Conservation (phyloP, 1,140 invertebrate genomes). For the Drosophila dunni region DNA sequence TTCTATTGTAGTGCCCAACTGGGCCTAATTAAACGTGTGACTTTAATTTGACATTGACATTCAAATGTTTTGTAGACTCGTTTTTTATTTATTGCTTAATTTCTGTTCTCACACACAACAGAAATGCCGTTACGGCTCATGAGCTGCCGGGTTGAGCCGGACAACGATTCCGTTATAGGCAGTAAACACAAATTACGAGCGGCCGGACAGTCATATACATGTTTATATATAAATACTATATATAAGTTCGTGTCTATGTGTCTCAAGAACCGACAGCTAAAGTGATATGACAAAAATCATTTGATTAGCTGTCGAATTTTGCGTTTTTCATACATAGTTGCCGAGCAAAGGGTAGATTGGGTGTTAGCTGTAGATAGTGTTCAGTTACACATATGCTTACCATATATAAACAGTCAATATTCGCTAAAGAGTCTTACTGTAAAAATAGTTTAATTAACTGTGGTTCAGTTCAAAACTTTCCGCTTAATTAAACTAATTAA, state of each 20-base stretch:
- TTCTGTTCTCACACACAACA: conserved; percentile 40
- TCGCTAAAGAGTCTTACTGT: not conserved
- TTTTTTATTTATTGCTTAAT: conserved; percentile 47
- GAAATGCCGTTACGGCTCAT: conserved; percentile 30
- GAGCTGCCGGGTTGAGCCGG: too few species aligned
- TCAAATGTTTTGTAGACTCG: conserved; percentile 55
- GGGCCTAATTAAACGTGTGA: conserved; percentile 67
- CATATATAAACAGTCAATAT: too few species aligned
- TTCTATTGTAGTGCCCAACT: not conserved
- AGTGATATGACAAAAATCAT: conserved; percentile 2
- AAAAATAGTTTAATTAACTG: not conserved
- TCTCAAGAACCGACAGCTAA: not conserved
- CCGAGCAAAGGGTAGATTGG: too few species aligned
- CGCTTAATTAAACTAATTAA: conserved; percentile 5
- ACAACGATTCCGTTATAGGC: conserved; percentile 50
- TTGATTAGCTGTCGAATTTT: too few species aligned
- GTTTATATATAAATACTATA: not conserved
- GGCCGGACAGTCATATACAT: not conserved
- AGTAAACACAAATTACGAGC: conserved; percentile 61
- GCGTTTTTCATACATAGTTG: too few species aligned
- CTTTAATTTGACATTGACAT: conserved; percentile 77
- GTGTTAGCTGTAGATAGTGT: too few species aligned
- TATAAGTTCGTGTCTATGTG: not conserved
- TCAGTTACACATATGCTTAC: too few species aligned
- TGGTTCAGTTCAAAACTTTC: not conserved